Percentiles rank a stretch among this genome's conserved stretches.
Evolutionary conservation across 2,113 vertebrate species (phyloP).

Genomic region (Sylvietta virens): DNA sequence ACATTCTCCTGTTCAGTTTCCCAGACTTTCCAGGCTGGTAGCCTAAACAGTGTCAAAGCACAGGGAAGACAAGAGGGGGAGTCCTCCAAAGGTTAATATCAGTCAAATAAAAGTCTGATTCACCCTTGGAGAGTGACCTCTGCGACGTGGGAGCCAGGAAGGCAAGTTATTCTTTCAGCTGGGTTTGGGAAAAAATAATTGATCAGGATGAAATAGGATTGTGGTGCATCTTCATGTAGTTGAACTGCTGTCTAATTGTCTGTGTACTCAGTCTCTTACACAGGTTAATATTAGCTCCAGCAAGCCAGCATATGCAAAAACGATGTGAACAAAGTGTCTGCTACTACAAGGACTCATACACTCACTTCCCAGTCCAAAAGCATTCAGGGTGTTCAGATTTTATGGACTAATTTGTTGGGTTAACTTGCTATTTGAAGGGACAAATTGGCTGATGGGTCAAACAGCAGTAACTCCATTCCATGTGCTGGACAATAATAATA

Average conservation of each 20-base stretch:
- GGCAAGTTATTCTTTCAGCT: not conserved
- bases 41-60: not conserved
- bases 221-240: not conserved
- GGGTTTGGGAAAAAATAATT: not conserved
- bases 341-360: not conserved
- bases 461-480: not conserved
- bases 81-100: not conserved
- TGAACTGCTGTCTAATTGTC: not conserved
- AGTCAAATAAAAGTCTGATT: not conserved
- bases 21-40: not conserved
- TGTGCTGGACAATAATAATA: not conserved
- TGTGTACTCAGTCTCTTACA: not conserved
- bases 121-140: not conserved
- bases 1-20: not conserved
- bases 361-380: not conserved
- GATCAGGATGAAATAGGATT: not conserved
- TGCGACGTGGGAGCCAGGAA: not conserved
- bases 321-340: not conserved
- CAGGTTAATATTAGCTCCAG: not conserved
- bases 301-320: not conserved
- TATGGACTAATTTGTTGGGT: not conserved
- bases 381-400: not conserved
- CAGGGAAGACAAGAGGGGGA: not conserved
- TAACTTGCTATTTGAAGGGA: not conserved
- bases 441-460: not conserved